phyloP scores from a whole-genome alignment of 2,113 vertebrate genomes.

The Eudyptes chrysolophus region DNA sequence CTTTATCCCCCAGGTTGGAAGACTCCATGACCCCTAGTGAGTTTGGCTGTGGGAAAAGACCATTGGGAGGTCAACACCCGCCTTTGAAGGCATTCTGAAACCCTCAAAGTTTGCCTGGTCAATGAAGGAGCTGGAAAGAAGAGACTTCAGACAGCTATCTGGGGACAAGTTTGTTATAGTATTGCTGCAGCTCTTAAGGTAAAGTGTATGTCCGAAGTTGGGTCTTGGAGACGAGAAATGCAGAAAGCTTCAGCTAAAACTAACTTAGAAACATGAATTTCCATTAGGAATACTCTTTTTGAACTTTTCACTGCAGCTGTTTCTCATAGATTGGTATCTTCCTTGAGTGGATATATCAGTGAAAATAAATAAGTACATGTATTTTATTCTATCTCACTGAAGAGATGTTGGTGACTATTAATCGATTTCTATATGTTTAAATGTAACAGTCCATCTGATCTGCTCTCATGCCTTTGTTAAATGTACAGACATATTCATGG shows the following conservation, averaged over 20 bases:
- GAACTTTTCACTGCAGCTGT: background rate
- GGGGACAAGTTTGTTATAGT: background rate
- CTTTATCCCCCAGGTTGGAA: background rate
- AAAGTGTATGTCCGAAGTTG: background rate
- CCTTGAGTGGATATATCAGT: background rate
- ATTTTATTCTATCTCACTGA: background rate
- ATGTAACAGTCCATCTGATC: background rate
- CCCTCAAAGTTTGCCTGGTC: background rate
- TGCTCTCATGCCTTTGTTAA: background rate
- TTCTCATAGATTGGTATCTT: background rate
- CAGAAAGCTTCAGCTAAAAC: background rate
- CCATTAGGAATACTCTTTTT: background rate
- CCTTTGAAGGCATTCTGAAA: background rate
- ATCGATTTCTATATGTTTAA: background rate
- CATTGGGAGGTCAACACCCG: background rate
- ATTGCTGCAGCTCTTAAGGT: background rate
- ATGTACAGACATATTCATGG: background rate
- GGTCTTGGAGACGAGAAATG: background rate
- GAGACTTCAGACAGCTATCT: background rate
- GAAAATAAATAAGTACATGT: background rate
- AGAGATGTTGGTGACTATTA: background rate
- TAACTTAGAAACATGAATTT: background rate
- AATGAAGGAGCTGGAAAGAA: background rate
- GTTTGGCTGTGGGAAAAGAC: background rate
- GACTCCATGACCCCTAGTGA: background rate